These are phyloP conservation scores for Zosterops lateralis DNA, from an alignment of 2,113 vertebrate species.

Conservation along the genomic window DNA sequence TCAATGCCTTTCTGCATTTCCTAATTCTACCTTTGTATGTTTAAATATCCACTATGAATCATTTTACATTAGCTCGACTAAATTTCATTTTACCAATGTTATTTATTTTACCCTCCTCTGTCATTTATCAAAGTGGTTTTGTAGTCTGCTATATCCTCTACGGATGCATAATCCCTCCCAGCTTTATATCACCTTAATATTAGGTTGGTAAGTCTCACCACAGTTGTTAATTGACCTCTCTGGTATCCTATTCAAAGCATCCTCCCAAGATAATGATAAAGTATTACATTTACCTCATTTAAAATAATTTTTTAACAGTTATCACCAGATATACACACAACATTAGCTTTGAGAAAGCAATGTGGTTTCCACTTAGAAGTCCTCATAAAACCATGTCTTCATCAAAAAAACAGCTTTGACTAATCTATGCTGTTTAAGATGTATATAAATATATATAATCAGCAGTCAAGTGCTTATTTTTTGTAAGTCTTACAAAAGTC, in stretches of 20 bases:
- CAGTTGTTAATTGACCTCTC: constrained; percentile 33
- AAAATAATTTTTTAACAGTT: background rate
- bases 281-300: background rate
- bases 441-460: background rate
- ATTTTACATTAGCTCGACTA: background rate
- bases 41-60: background rate
- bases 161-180: constrained; percentile 14
- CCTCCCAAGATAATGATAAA: constrained; percentile 14
- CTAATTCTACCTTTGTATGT: background rate
- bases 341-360: background rate
- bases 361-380: background rate
- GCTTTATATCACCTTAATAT: constrained; percentile 41
- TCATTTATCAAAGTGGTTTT: constrained; percentile 22
- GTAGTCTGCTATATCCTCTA: background rate
- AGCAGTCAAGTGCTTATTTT: background rate
- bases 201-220: background rate
- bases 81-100: background rate
- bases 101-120: constrained; percentile 40
- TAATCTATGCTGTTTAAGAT: background rate
- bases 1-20: constrained; percentile 4
- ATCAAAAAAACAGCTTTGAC: background rate
- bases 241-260: constrained; percentile 4
- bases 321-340: background rate
- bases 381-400: background rate
- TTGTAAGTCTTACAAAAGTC: background rate